A percentile compares a stretch with the other conserved stretches of the same genome.
Conservation (phyloP, 2,113 vertebrate genomes). For the Planiliza haematocheilus region DNA sequence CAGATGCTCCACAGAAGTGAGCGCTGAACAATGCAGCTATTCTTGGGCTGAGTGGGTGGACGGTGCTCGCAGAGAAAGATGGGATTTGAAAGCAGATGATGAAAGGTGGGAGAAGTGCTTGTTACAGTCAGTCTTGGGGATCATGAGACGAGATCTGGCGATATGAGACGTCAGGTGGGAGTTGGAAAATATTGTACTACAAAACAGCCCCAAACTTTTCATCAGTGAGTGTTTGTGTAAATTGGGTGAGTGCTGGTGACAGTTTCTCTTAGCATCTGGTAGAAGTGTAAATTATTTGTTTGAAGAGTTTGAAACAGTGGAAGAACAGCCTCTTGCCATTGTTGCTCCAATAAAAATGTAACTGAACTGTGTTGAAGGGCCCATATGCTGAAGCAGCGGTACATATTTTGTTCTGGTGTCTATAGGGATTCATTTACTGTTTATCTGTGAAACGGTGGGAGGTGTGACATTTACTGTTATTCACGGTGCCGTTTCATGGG, state of each 20-base stretch:
- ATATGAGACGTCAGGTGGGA: conserved; percentile 40
- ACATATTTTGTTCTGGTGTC: background rate
- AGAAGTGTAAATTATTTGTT: conserved; percentile 6
- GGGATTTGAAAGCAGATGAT: conserved; percentile 54
- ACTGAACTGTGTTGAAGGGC: background rate
- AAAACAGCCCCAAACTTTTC: conserved; percentile 3
- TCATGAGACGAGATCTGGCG: conserved; percentile 38
- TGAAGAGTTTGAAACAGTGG: conserved; percentile 26
- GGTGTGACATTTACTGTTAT: conserved; percentile 44
- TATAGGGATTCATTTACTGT: background rate
- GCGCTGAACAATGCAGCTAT: conserved; percentile 68
- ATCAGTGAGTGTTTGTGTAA: background rate
- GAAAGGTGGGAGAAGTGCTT: conserved; percentile 61
- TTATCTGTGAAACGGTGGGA: conserved; percentile 22
- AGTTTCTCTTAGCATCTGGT: background rate
- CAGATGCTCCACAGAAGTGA: conserved; percentile 44
- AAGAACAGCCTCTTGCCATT: conserved; percentile 8
- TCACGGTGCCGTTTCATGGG: conserved; percentile 1
- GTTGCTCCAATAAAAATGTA: conserved; percentile 10
- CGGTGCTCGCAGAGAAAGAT: conserved; percentile 12
- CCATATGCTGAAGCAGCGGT: background rate
- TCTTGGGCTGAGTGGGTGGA: conserved; percentile 69
- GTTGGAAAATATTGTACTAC: conserved; percentile 12
- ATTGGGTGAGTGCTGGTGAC: conserved; percentile 6
- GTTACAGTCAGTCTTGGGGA: conserved; percentile 58